Conservation (phyloP, 2,113 vertebrate genomes). For the Caranx melampygus region DNA sequence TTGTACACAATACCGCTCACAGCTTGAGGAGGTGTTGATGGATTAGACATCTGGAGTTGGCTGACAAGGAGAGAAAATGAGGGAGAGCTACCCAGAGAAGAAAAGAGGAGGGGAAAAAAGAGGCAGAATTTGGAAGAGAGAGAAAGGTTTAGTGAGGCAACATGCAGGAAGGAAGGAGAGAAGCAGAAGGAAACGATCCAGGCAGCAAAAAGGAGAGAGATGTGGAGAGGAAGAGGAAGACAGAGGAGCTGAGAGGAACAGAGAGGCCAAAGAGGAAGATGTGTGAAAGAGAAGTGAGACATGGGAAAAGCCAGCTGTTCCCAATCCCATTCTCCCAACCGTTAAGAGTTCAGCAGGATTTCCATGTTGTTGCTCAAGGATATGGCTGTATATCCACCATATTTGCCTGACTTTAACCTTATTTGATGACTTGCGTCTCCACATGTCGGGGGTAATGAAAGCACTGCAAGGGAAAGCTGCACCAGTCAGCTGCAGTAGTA, state of each 20-base stretch:
- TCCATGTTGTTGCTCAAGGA: constrained; percentile 71
- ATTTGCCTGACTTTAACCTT: constrained; percentile 78
- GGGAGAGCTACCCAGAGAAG: constrained; percentile 58
- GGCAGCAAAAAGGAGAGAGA: constrained; percentile 40
- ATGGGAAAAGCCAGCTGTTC: constrained; percentile 69
- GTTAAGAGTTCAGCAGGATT: constrained; percentile 73
- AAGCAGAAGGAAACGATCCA: constrained; percentile 49
- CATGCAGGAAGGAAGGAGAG: constrained; percentile 60
- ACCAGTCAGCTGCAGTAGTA: constrained; percentile 70
- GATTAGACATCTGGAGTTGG: constrained; percentile 86
- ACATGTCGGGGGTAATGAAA: constrained; percentile 82
- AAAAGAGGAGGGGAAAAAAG: constrained; percentile 43
- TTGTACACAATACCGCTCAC: constrained; percentile 75
- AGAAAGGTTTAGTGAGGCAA: constrained; percentile 59
- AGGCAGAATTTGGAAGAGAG: constrained; percentile 58
- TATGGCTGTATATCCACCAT: constrained; percentile 68
- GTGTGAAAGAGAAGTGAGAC: constrained; percentile 58
- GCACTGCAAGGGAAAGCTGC: constrained; percentile 70
- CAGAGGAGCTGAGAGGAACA: constrained; percentile 36
- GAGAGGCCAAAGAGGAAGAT: constrained; percentile 52
- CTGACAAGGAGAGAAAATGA: constrained; percentile 82
- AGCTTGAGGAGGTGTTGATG: constrained; percentile 86
- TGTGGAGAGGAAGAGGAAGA: constrained; percentile 55
- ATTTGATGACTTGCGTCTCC: constrained; percentile 80
- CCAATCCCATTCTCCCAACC: constrained; percentile 62